Evolutionary conservation across 2,888 invertebrate genomes (phyloP).

Genomic region (Agapostemon virescens): DNA sequence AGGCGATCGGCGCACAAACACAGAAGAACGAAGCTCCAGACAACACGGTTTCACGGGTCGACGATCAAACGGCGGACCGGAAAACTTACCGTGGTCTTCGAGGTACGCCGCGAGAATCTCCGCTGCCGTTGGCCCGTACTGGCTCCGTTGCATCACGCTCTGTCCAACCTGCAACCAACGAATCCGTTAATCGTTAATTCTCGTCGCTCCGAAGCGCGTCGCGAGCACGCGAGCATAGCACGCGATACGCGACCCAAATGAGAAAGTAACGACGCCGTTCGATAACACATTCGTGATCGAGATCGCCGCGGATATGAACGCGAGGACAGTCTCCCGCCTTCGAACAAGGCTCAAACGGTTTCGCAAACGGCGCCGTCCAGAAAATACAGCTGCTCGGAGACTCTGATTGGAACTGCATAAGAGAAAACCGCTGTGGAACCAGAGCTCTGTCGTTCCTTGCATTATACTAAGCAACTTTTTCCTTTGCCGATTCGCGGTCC

Average conservation of each 20-base stretch:
- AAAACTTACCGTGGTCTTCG: conserved; percentile 57
- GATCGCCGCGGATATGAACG: not conserved
- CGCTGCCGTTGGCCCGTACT: conserved; percentile 29
- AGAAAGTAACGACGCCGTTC: not conserved
- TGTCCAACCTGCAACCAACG: conserved; percentile 40
- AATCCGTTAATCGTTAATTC: conserved; percentile 12
- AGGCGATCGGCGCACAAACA: not conserved
- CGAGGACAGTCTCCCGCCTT: not conserved
- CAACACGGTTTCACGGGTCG: not conserved
- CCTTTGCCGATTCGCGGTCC: too few species aligned
- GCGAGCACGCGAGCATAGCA: not conserved
- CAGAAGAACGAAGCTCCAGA: not conserved
- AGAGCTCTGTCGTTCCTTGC: too few species aligned
- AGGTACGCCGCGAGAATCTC: conserved; percentile 41
- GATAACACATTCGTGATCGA: not conserved
- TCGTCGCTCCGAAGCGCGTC: not conserved
- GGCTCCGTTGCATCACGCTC: conserved; percentile 36
- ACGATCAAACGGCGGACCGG: not conserved
- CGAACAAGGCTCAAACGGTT: not conserved
- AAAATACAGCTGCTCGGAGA: not conserved
- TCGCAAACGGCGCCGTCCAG: not conserved
- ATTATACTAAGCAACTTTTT: too few species aligned
- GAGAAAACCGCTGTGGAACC: not conserved
- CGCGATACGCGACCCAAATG: not conserved
- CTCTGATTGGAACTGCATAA: not conserved